These are phyloP conservation scores for Drosophila greeni DNA, from an alignment of 2,888 invertebrate genomes.

Conservation along the genomic window DNA sequence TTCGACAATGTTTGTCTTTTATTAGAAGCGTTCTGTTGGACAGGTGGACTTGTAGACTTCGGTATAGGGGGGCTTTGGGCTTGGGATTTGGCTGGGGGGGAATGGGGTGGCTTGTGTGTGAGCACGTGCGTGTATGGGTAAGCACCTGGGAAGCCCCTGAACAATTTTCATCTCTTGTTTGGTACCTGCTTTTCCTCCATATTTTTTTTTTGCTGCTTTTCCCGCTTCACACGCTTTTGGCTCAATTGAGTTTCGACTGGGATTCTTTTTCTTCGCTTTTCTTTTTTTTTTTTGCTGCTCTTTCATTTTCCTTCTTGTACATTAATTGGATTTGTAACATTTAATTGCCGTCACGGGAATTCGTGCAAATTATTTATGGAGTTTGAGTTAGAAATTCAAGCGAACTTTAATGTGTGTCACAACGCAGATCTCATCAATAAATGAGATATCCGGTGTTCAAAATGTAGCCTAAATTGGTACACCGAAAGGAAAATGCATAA, in stretches of 20 bases:
- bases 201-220: conserved; percentile 31
- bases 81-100: conserved; percentile 1
- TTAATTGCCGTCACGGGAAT: conserved; percentile 56
- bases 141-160: conserved; percentile 18
- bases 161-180: conserved; percentile 35
- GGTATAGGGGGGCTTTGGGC: neutral
- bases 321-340: conserved; percentile 59
- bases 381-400: conserved; percentile 3
- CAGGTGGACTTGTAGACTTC: conserved; percentile 13
- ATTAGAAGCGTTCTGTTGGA: conserved; percentile 54
- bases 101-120: conserved; percentile 1
- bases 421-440: neutral
- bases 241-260: conserved; percentile 56
- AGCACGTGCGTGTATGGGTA: conserved; percentile 10
- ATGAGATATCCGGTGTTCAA: neutral
- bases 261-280: conserved; percentile 10
- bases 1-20: conserved; percentile 66
- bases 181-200: conserved; percentile 20
- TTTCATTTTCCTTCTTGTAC: conserved; percentile 21
- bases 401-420: conserved; percentile 2
- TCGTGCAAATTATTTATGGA: conserved; percentile 52
- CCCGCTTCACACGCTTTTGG: conserved; percentile 48
- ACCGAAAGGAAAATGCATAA: neutral
- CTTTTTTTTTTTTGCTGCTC: conserved; percentile 10
- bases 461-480: neutral